A percentile compares a stretch with the other conserved stretches of the same genome.
Conservation (phyloP, 2,113 vertebrate species). For the Larimichthys crocea region DNA sequence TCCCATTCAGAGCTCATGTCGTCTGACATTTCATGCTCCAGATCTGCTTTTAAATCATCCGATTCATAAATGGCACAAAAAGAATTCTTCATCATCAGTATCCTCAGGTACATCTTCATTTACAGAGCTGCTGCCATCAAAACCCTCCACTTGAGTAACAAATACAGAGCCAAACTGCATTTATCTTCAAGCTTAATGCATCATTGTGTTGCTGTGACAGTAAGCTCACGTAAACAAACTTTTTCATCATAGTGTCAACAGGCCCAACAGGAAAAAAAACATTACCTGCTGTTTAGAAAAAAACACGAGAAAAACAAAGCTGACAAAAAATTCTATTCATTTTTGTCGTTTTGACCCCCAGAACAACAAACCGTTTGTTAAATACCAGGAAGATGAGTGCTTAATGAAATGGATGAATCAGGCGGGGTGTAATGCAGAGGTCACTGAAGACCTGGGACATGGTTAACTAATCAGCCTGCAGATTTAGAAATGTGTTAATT, state of each 20-base stretch:
- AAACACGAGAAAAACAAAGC: background rate
- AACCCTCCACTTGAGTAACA: background rate
- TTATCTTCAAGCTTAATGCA: too few species aligned
- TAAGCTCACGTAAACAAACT: background rate
- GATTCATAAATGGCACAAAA: constrained; percentile 1
- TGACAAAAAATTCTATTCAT: background rate
- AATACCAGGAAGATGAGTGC: background rate
- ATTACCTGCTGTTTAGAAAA: background rate
- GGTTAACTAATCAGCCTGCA: background rate
- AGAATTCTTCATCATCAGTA: background rate
- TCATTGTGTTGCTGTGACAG: background rate
- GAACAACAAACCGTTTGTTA: background rate
- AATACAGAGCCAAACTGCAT: too few species aligned
- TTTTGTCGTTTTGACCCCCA: background rate
- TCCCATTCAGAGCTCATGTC: too few species aligned
- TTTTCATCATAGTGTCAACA: background rate
- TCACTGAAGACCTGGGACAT: background rate
- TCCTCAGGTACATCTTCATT: background rate
- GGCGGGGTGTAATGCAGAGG: background rate
- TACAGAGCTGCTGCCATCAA: background rate
- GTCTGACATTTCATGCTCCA: background rate
- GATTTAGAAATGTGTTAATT: background rate
- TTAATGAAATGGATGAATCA: background rate
- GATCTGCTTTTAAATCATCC: background rate
- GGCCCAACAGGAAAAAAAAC: background rate